Evolutionary conservation across 2,113 vertebrate species (phyloP).

Genomic region (Gavia stellata): DNA sequence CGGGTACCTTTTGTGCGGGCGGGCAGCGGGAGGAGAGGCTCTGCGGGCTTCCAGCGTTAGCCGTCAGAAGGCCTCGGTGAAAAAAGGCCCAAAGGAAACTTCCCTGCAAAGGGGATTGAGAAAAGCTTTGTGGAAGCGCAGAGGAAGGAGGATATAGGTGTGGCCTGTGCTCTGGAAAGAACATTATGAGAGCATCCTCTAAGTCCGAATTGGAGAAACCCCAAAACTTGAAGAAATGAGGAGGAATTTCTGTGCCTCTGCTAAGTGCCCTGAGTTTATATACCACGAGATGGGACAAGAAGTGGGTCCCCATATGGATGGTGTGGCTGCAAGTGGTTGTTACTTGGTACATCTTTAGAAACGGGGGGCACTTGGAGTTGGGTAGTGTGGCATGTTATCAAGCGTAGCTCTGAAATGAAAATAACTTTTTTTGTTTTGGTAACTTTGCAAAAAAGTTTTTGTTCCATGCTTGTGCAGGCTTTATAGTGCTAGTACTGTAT

Average conservation of each 20-base stretch:
- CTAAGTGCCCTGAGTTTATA: accelerated
- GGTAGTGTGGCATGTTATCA: neutral
- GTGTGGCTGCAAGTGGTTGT: neutral
- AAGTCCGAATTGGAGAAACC: neutral
- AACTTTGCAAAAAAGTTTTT: neutral
- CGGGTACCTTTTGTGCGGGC: neutral
- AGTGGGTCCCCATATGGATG: accelerated
- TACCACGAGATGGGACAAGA: neutral
- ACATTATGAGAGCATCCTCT: conserved; percentile 19
- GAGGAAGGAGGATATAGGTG: conserved; percentile 48
- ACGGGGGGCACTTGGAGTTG: neutral
- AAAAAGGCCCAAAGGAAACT: neutral
- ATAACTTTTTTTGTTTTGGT: neutral
- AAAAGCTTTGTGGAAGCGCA: conserved; percentile 1
- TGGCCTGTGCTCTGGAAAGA: conserved; percentile 35
- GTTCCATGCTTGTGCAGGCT: neutral
- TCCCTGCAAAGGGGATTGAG: neutral
- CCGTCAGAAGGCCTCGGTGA: neutral
- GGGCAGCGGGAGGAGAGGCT: neutral
- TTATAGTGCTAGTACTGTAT: accelerated
- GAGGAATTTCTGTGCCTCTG: neutral
- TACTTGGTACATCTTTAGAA: neutral
- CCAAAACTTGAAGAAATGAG: neutral
- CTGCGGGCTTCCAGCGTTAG: accelerated
- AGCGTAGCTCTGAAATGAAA: neutral